Base-by-base conservation (phyloP, 2,797 vertebrate genomes). In the Eremophila alpestris region DNA sequence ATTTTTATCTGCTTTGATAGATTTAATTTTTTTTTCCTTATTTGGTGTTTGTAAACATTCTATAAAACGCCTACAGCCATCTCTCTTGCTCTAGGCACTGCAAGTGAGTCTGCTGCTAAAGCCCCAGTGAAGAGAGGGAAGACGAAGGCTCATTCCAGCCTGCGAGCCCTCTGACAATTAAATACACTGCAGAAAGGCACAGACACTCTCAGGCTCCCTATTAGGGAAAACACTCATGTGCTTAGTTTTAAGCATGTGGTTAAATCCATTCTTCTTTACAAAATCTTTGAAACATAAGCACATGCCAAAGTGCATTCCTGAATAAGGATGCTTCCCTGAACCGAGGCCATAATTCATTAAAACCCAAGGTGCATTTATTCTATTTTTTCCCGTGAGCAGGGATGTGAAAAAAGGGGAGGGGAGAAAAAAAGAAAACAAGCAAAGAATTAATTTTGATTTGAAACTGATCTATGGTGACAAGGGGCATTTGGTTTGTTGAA, bases 241-340 rank as follows among this genome's bases (percentile, higher is more conserved):
- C 94, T 96, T 71, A 94, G 93, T 93, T 96, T 94, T 93, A 95
- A 94, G 84, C 87, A 91, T 91, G 92, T 86, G 94, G 92, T 94
- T 94, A 95, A 95, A 91, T 91, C 82, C 82, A 91, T 95, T 96
- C 94, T 94, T 93, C 89, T 96, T 68, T 86, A 89, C 82, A 87
- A 95, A 95, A 91, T 93, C 95, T 95, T 58, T 70, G 85, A 85
- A 82, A 96, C 87, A 79, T 62, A 87, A 91, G 87, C 91, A 92
- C 84, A 87, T 94, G 87, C 91, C 92, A 87, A 92, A 97, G 94
- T 76, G 87, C 92, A 89, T 94, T 96, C 92, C 93, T 92, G 93
- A 95, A 84, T 73, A 81, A 96, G 95, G 95, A 96, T 95, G 96
- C 92, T 94, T 94, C 94, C 87, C 93, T 92, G 94, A 97, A 95